Evolutionary conservation across 2,888 invertebrate genomes (phyloP).

Genomic region (Mamestra brassicae): DNA sequence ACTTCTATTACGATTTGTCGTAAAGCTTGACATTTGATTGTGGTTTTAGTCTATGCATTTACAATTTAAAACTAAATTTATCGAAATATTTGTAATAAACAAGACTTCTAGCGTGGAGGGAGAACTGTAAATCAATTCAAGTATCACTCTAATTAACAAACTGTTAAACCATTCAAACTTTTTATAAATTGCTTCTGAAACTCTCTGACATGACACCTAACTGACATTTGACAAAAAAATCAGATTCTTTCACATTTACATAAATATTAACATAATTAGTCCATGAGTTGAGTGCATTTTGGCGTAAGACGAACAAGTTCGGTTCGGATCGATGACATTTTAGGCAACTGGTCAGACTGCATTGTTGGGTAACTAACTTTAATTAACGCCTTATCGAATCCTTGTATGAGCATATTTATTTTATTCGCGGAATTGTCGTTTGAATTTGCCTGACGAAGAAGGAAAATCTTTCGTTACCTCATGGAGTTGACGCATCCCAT

Average conservation of each 20-base stretch:
- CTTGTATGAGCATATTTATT: conserved; percentile 29
- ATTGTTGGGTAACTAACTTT: conserved; percentile 62
- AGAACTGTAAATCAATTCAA: not conserved
- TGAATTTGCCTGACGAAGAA: conserved; percentile 16
- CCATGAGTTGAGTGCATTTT: conserved; percentile 37
- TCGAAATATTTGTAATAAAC: not conserved
- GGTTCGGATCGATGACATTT: conserved; percentile 62
- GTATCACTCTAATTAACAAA: not conserved
- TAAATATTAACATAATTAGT: conserved; percentile 18
- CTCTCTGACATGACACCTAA: conserved; percentile 2
- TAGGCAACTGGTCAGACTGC: conserved; percentile 62
- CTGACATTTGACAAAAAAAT: conserved; percentile 13
- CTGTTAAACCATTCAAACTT: conserved; percentile 9
- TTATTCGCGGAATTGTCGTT: conserved; percentile 38
- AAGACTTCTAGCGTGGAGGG: too few relatives aligned
- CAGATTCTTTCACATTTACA: conserved; percentile 22
- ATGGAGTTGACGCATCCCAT: not conserved
- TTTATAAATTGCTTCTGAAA: conserved; percentile 1
- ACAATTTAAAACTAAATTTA: not conserved
- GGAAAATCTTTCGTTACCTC: conserved; percentile 19
- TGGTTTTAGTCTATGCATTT: not conserved
- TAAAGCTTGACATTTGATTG: not conserved
- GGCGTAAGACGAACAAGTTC: conserved; percentile 36
- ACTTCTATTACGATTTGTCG: conserved; percentile 2
- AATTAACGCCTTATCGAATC: conserved; percentile 45